Evolutionary conservation across 92 coral and sea anemone genomes (phyloP), one percentile per base, ranked within the genome.

Genomic region (Bergia puertoricense): DNA sequence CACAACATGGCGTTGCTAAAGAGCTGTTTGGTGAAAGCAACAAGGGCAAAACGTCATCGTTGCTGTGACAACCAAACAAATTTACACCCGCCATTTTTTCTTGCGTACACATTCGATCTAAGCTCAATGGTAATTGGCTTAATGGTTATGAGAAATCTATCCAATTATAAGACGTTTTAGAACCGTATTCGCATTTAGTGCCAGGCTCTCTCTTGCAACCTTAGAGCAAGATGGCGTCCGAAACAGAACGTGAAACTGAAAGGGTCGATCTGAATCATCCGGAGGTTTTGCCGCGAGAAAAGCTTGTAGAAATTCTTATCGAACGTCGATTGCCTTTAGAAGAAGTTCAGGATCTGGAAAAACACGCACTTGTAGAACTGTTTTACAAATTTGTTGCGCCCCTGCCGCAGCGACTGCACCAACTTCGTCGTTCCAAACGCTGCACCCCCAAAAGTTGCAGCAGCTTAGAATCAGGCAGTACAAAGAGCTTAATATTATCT

Each of bases 1-100:
- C 91, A 95, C 90, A 95, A 95, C 94, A 95, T 95, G 96, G 98
- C 98, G 98, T 95, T 95, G 98, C 98, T 91, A 95, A 92, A 93
- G 98, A 85, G 86, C 91, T 89, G 94, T 93, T 93, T 90, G 90
- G 86, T 83, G 88, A 80, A 83, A 54, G 48, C 74, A 83, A 51
- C 50, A 67, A 74, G 78, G 74, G 46, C 68, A 0, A 85, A 91
- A 95, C 98, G 98, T 95, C 98, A 95, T 77, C 79, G 94, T 95
- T 90, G 66, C 92, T 91, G 88, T 91, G 91, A 86, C 91, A 93
- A 93, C 94, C 88, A 93, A 88, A 93, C 87, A 80, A 86, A 84
- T 84, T 76, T 85, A 79, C 57, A 67, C 85, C 86, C 89, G 76
- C 83, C 86, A 68, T 59, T 39, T 79, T 50, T 68, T 66, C 77